phyloP scores from a whole-genome alignment of 1,140 invertebrate genomes.

The Acromyrmex heyeri region DNA sequence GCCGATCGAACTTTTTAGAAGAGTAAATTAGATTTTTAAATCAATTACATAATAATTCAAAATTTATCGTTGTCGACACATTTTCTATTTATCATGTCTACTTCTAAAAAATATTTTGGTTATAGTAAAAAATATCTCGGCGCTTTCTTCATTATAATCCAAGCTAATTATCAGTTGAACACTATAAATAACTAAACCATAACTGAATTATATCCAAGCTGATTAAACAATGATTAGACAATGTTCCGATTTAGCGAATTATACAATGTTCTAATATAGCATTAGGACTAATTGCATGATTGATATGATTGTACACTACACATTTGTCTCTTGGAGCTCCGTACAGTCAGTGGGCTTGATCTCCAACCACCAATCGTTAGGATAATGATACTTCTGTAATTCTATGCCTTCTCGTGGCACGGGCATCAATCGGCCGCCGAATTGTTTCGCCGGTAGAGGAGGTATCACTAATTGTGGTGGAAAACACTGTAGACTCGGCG shows the following conservation, averaged over 20 bases:
- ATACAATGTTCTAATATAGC: neutral
- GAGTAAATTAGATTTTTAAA: neutral
- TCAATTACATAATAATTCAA: neutral
- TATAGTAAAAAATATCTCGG: constrained; percentile 17
- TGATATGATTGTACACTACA: constrained; percentile 59
- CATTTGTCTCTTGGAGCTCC: constrained; percentile 71
- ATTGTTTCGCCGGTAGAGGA: constrained; percentile 86
- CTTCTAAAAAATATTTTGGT: constrained; percentile 7
- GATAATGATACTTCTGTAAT: constrained; percentile 89
- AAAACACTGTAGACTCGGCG: constrained; percentile 87
- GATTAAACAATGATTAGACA: neutral
- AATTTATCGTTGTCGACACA: constrained; percentile 9
- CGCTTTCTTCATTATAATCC: neutral
- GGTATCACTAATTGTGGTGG: constrained; percentile 86
- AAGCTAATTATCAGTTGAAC: neutral
- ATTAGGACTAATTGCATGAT: neutral
- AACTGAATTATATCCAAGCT: neutral
- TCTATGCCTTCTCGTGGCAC: constrained; percentile 88
- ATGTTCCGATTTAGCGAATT: constrained; percentile 5
- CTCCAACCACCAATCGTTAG: constrained; percentile 89
- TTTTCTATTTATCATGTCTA: constrained; percentile 15
- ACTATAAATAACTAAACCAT: constrained; percentile 13
- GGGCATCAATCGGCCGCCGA: constrained; percentile 86
- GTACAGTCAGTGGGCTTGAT: constrained; percentile 86
- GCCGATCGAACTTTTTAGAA: constrained; percentile 9